These are phyloP conservation scores for Drosophila colorata DNA, from an alignment of 2,888 invertebrate genomes.

Conservation along the genomic window DNA sequence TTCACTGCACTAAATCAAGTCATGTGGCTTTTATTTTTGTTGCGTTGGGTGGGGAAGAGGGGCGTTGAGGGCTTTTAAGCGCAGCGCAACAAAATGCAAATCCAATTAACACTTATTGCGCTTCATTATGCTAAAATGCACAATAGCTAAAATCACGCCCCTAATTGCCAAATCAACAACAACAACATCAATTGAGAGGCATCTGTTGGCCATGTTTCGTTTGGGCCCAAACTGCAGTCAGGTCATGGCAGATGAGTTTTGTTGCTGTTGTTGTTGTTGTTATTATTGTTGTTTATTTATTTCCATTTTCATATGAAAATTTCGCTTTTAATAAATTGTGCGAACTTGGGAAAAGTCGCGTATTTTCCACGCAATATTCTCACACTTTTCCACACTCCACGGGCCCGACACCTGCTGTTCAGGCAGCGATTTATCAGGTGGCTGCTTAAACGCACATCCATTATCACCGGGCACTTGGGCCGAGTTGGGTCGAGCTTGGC, in stretches of 20 bases:
- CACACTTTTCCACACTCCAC: slow-evolving; percentile 61
- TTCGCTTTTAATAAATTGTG: slow-evolving; percentile 71
- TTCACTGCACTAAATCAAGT: slow-evolving; percentile 76
- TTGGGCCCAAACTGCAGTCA: slow-evolving; percentile 52
- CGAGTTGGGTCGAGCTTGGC: slow-evolving; percentile 5
- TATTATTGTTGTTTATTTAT: slow-evolving; percentile 53
- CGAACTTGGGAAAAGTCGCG: slow-evolving; percentile 49
- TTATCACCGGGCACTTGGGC: slow-evolving; percentile 50
- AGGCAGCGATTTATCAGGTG: slow-evolving; percentile 68
- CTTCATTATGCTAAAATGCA: slow-evolving; percentile 80
- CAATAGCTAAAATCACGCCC: slow-evolving; percentile 80
- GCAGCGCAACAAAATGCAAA: slow-evolving; percentile 58
- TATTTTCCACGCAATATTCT: slow-evolving; percentile 54
- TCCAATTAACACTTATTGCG: slow-evolving; percentile 81
- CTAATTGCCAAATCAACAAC: slow-evolving; percentile 69
- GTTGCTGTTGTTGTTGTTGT: slow-evolving; percentile 11
- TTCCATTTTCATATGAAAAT: slow-evolving; percentile 59
- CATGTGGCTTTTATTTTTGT: slow-evolving; percentile 22
- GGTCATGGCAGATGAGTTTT: slow-evolving; percentile 74
- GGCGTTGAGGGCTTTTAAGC: not conserved
- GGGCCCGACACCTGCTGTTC: slow-evolving; percentile 74
- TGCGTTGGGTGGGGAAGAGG: not conserved
- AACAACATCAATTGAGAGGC: slow-evolving; percentile 18
- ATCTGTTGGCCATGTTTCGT: slow-evolving; percentile 56
- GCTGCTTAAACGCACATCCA: slow-evolving; percentile 79